Evolutionary conservation across 2,888 invertebrate genomes (phyloP), one percentile per base, ranked within the genome.

Genomic region (Netelia virgata): DNA sequence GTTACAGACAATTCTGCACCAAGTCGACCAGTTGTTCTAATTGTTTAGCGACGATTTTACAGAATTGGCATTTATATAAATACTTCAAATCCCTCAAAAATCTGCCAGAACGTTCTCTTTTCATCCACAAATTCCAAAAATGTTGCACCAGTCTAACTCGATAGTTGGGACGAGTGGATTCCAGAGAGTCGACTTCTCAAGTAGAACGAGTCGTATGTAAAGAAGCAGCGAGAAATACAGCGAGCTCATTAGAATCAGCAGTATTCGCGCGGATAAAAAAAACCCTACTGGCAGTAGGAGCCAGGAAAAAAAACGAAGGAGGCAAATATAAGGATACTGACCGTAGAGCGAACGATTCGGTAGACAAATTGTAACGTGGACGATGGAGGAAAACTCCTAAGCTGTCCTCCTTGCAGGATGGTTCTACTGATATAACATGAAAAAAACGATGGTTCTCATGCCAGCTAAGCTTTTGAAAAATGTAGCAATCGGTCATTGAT

Each of bases 171-270:
- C 81, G 95, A 95, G 88, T 95, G 94, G 96, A 96, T 96, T 14
- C 95, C 95, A 1, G 96, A 96, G 90, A 94, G 94, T 64, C 92
- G 96, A 88, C 95, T 96, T 1, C 92, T 96, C 36, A 96, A 96
- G 88, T 95, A 94, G 87, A 96, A 95, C 88, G 96, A 96, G 73
- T 94, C 95, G 10, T 23, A 23, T 23, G 23, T 23, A n/a, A n/a
- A n/a, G n/a, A n/a, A n/a, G n/a, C n/a, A n/a, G n/a, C n/a, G n/a
- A n/a, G n/a, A n/a, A n/a, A n/a, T n/a, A n/a, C n/a, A n/a, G n/a
- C n/a, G 94, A 90, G 95, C 95, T 0, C 95, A 95, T 86, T 91
- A 91, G 0, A 96, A 96, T 66, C 96, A 97, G 90, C 96, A 96
- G 8, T 94, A 95, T 3, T 86, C 88, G 0, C 91, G 92, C 47